Evolutionary conservation across 2,113 vertebrate species (phyloP).

Genomic region (Fukomys damarensis): DNA sequence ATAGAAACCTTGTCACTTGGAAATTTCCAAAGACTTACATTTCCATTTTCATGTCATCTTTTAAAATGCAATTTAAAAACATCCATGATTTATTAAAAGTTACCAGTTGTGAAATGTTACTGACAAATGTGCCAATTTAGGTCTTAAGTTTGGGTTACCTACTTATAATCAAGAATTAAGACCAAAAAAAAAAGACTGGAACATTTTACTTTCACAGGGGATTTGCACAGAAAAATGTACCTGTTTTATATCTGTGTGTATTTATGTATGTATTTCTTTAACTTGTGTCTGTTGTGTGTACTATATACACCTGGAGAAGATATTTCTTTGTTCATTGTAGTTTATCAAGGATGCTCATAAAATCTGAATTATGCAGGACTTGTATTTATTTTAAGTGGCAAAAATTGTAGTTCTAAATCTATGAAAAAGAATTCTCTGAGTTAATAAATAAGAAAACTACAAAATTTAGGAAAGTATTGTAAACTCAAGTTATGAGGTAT

Average conservation of each 20-base stretch:
- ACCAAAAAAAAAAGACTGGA: neutral
- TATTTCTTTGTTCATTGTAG: constrained; percentile 26
- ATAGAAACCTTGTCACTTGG: neutral
- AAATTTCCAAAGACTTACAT: neutral
- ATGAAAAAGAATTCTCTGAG: constrained; percentile 73
- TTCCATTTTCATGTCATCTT: neutral
- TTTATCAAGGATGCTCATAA: constrained; percentile 50
- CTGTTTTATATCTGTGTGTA: neutral
- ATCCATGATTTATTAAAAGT: neutral
- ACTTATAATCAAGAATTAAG: constrained; percentile 11
- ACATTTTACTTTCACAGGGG: constrained; percentile 22
- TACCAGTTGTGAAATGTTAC: constrained; percentile 28
- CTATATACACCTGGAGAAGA: neutral
- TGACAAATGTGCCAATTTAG: neutral
- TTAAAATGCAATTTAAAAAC: neutral
- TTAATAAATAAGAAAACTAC: constrained; percentile 84
- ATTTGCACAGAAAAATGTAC: neutral
- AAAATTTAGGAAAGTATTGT: constrained; percentile 81
- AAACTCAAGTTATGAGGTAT: constrained; percentile 89
- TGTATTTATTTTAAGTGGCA: constrained; percentile 66
- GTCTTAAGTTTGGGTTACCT: neutral
- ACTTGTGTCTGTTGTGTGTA: neutral
- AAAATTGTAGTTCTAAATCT: constrained; percentile 63
- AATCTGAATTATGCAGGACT: constrained; percentile 60
- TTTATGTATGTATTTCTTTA: neutral